Percentiles rank a stretch among this genome's conserved stretches.
Evolutionary conservation across 2,113 vertebrate genomes (phyloP).

Genomic region (human (Homo sapiens)): DNA sequence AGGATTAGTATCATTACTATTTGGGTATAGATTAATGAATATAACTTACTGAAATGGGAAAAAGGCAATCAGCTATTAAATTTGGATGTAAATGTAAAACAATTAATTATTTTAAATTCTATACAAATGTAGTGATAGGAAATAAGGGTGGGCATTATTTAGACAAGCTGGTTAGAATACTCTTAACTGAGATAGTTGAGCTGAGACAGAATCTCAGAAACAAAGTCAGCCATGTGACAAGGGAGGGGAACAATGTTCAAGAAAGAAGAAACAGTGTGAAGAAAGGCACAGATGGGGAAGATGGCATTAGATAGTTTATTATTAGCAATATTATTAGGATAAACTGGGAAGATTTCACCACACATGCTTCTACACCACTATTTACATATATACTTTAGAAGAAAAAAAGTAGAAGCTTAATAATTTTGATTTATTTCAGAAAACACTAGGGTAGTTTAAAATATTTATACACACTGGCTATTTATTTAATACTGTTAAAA

Average conservation of each 20-base stretch:
- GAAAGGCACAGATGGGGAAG: neutral
- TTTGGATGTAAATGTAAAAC: neutral
- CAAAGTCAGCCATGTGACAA: neutral
- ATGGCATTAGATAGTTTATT: neutral
- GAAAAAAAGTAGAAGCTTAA: neutral
- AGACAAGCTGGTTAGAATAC: neutral
- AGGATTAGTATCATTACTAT: neutral
- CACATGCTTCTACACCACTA: neutral
- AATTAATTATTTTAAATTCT: neutral
- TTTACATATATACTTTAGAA: neutral
- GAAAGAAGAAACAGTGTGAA: neutral
- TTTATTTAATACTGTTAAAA: neutral
- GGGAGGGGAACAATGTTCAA: neutral
- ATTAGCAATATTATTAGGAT: neutral
- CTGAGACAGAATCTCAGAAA: neutral
- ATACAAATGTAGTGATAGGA: neutral
- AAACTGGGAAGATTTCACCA: neutral
- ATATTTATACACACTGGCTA: neutral
- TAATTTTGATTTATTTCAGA: constrained; percentile 31
- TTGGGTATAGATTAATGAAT: neutral
- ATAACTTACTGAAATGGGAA: neutral
- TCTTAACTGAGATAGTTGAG: neutral
- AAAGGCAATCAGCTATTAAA: neutral
- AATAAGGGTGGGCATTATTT: neutral
- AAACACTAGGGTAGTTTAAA: neutral